A percentile compares a stretch with the other conserved stretches of the same genome.
phyloP scores from a whole-genome alignment of 2,888 invertebrate species.

The Dolichopus griseipennis region DNA sequence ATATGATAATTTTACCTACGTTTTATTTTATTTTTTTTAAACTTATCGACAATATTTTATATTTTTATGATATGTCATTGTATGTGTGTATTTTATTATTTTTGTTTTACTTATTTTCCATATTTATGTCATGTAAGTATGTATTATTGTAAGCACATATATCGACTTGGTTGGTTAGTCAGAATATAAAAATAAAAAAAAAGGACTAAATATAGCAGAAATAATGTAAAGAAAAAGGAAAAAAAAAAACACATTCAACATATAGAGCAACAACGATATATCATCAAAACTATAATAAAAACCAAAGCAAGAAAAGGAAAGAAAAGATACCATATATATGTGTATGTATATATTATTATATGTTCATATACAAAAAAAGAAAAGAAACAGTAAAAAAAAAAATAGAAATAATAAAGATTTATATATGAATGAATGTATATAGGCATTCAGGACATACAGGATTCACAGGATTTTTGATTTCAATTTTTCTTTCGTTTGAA shows the following conservation, averaged over 20 bases:
- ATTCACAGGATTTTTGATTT: not conserved
- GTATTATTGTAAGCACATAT: not conserved
- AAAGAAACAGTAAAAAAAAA: not conserved
- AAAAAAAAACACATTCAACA: too few relatives aligned
- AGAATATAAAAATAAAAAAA: not conserved
- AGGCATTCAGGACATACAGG: not conserved
- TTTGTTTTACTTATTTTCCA: not conserved
- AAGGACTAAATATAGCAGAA: too few relatives aligned
- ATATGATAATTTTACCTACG: too few relatives aligned
- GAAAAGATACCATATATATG: not conserved
- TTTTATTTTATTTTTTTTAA: not conserved
- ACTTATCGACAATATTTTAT: slow-evolving; percentile 1
- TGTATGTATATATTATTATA: not conserved
- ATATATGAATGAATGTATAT: not conserved
- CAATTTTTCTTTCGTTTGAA: too few relatives aligned
- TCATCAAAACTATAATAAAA: not conserved
- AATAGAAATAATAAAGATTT: not conserved
- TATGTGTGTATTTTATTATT: not conserved
- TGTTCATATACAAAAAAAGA: not conserved
- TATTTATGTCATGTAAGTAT: not conserved
- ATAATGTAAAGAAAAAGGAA: too few relatives aligned
- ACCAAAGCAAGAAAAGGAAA: not conserved
- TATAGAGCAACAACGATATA: not conserved
- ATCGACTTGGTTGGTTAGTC: slow-evolving; percentile 4
- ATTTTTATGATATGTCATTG: not conserved